A percentile compares a stretch with the other conserved stretches of the same genome.
phyloP scores from a whole-genome alignment of 2,113 vertebrate species.

The Oryzias melastigma region DNA sequence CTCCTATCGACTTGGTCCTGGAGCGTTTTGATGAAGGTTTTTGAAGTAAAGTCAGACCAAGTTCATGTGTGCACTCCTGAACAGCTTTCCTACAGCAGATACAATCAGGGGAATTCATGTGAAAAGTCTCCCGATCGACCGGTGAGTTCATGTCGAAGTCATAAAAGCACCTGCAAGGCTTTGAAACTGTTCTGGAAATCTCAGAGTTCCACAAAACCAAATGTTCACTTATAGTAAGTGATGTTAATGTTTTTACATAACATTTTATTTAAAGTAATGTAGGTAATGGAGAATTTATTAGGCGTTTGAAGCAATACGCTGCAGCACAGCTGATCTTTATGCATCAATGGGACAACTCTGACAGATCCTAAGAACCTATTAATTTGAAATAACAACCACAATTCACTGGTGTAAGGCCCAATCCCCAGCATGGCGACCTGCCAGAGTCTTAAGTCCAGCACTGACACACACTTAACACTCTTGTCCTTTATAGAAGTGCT shows the following conservation, averaged over 20 bases:
- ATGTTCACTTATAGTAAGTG: background rate
- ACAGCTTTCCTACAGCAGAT: slow-evolving; percentile 15
- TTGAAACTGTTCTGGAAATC: slow-evolving; percentile 31
- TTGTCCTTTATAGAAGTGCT: background rate
- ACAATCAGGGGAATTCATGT: slow-evolving; percentile 10
- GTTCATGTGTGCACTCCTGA: slow-evolving; percentile 3
- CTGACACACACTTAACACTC: slow-evolving; percentile 1
- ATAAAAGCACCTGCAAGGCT: slow-evolving; percentile 7
- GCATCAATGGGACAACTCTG: background rate
- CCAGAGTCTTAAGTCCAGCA: slow-evolving; percentile 20
- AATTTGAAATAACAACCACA: background rate
- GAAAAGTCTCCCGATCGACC: background rate
- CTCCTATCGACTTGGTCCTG: background rate
- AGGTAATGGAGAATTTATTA: slow-evolving; percentile 46
- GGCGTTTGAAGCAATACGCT: slow-evolving; percentile 27
- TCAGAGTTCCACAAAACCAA: slow-evolving; percentile 15
- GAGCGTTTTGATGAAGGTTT: background rate
- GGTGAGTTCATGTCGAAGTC: slow-evolving; percentile 18
- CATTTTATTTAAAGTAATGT: slow-evolving; percentile 40
- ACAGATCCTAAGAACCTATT: too few species aligned
- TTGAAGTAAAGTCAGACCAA: slow-evolving; percentile 7
- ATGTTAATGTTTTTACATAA: slow-evolving; percentile 53
- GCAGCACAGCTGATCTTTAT: slow-evolving; percentile 10
- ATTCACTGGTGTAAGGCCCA: background rate
- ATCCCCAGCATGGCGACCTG: slow-evolving; percentile 22